These are phyloP conservation scores for Amphimedon queenslandica DNA, from an alignment of 37 sponge, comb jelly and placozoan species.

Conservation along the genomic window DNA sequence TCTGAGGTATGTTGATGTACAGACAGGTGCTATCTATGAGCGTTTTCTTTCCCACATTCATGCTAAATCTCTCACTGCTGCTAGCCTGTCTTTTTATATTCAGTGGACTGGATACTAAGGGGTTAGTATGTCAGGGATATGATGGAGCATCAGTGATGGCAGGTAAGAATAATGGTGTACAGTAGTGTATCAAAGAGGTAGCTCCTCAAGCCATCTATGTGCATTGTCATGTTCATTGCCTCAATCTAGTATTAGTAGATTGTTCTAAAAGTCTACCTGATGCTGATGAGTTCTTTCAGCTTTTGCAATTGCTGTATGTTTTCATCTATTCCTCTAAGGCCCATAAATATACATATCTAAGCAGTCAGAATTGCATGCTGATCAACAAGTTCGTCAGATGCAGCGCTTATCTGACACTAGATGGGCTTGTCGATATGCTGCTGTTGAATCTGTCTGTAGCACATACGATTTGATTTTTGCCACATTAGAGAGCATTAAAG, in stretches of 20 bases:
- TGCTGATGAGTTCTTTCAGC: slow-evolving; percentile 32
- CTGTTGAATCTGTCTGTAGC: slow-evolving; percentile 29
- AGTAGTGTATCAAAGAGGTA: slow-evolving; percentile 33
- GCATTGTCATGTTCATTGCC: slow-evolving; percentile 26
- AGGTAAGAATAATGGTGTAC: slow-evolving; percentile 61
- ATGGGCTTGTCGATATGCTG: slow-evolving; percentile 67
- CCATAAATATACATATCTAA: slow-evolving; percentile 25
- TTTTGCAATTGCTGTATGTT: slow-evolving; percentile 34
- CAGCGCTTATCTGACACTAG: slow-evolving; percentile 50
- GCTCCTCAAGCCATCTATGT: slow-evolving; percentile 56
- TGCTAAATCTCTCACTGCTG: slow-evolving; percentile 38
- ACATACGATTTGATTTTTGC: slow-evolving; percentile 22
- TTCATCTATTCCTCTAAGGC: slow-evolving; percentile 43
- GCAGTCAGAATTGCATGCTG: slow-evolving; percentile 34
- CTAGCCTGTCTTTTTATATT: slow-evolving; percentile 42
- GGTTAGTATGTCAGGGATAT: slow-evolving; percentile 57
- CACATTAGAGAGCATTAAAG: slow-evolving; percentile 16
- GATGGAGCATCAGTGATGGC: slow-evolving; percentile 77
- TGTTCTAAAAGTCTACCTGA: slow-evolving; percentile 16
- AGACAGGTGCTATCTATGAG: slow-evolving; percentile 47
- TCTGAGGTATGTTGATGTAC: slow-evolving; percentile 58
- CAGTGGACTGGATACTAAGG: slow-evolving; percentile 2
- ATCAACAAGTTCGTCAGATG: slow-evolving; percentile 27
- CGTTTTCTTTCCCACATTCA: slow-evolving; percentile 48
- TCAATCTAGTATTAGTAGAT: slow-evolving; percentile 50